phyloP scores from a whole-genome alignment of 1,140 invertebrate species.

The Cydia amplana region DNA sequence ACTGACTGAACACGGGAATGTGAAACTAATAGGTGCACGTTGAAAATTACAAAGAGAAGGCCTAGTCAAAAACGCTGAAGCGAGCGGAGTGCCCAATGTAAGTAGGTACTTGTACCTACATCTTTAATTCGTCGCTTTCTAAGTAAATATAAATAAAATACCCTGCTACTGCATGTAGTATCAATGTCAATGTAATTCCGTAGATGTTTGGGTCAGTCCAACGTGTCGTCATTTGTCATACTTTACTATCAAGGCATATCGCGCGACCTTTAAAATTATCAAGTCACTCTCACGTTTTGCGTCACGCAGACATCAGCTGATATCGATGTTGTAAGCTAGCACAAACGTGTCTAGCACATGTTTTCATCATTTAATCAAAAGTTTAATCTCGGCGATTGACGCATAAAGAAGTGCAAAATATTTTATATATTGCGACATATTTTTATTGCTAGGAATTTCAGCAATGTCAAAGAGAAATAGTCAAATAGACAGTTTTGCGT shows the following conservation, averaged over 20 bases:
- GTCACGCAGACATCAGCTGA: background rate
- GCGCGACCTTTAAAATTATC: background rate
- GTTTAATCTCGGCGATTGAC: background rate
- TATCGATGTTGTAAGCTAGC: background rate
- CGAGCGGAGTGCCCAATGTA: no score
- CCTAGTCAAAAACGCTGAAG: no score
- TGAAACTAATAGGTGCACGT: no score
- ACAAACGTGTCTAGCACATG: constrained; percentile 1
- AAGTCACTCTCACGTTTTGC: background rate
- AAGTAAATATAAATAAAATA: background rate
- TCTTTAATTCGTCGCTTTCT: no score
- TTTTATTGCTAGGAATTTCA: no score
- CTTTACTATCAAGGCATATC: background rate
- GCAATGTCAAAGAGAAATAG: no score
- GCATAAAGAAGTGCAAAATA: background rate
- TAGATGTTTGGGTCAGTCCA: constrained; percentile 48
- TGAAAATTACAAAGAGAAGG: no score
- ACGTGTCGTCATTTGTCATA: background rate
- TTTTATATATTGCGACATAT: no score
- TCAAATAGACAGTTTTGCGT: no score
- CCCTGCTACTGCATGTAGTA: background rate
- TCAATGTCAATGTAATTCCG: background rate
- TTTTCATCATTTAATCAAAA: background rate
- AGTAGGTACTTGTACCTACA: no score
- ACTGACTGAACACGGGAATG: no score